Evolutionary conservation across 2,888 invertebrate species (phyloP).

Genomic region (Drosophila seclusa): DNA sequence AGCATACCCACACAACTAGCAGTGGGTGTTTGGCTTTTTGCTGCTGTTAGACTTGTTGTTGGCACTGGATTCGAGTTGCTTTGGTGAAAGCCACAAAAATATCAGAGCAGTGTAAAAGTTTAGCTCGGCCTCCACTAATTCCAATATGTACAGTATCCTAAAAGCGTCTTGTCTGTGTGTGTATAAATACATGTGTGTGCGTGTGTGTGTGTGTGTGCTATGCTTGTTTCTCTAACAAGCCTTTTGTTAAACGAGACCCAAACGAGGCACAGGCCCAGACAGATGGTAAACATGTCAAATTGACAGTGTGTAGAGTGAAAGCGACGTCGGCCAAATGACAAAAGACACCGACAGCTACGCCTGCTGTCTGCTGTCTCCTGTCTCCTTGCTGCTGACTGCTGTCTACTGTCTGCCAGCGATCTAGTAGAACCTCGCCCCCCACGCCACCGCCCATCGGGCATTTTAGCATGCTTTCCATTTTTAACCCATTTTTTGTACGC

Average conservation of each 20-base stretch:
- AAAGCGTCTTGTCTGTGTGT: slow-evolving; percentile 38
- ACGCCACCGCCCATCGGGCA: slow-evolving; percentile 10
- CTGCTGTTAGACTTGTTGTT: slow-evolving; percentile 4
- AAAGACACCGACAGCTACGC: slow-evolving; percentile 58
- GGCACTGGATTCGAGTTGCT: slow-evolving; percentile 13
- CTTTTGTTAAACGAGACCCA: slow-evolving; percentile 68
- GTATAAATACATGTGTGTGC: not conserved
- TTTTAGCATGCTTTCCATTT: slow-evolving; percentile 51
- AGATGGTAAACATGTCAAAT: slow-evolving; percentile 82
- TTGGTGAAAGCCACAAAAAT: slow-evolving; percentile 48
- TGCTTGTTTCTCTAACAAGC: slow-evolving; percentile 56
- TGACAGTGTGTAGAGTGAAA: slow-evolving; percentile 75
- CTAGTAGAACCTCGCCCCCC: not conserved
- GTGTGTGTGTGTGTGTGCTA: slow-evolving; percentile 22
- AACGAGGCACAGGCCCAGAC: slow-evolving; percentile 62
- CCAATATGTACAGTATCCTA: slow-evolving; percentile 24
- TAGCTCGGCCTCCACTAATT: slow-evolving; percentile 32
- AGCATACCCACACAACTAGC: slow-evolving; percentile 1
- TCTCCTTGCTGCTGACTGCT: slow-evolving; percentile 3
- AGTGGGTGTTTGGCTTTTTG: slow-evolving; percentile 9
- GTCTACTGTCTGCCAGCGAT: slow-evolving; percentile 10
- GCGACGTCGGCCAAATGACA: slow-evolving; percentile 72
- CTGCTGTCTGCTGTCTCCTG: slow-evolving; percentile 10
- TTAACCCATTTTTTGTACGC: slow-evolving; percentile 67
- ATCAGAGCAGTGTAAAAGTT: slow-evolving; percentile 53